Base-by-base conservation (phyloP, 1,140 invertebrate species). In the Nephotettix cincticeps region DNA sequence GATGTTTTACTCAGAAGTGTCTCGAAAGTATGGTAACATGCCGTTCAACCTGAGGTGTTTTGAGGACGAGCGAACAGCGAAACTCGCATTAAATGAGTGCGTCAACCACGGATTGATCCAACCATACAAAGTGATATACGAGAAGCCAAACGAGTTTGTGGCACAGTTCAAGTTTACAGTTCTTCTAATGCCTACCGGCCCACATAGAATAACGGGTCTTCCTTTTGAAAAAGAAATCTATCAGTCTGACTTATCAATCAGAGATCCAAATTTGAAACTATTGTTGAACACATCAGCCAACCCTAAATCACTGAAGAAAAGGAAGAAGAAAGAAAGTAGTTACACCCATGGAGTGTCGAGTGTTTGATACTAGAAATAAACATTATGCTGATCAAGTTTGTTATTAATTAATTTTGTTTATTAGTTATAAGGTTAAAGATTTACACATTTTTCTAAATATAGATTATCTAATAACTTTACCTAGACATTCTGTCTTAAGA, bases 161-260 rank as follows among this genome's bases (percentile, higher is more conserved):
- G 98, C 96, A 58, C 98, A 99, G 81, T 99, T 98, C 80, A 99
- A 99, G 84, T 98, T 96, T 78, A 99, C 98, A 71, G 95, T 97
- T 58, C 85, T 99, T 63, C 84, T 99, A 70, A 95, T 99, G 90
- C 96, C 97, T 11, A 96, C 92, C 78, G 96, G 97, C 68, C 92
- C 96, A 36, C 92, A 98, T 78, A 94, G 94, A 84, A 98, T 99
- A 72, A 99, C 97, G 47, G 96, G 96, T 65, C 83, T 97, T 74
- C 93, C 96, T 23, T 91, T 99, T 79, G 93, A 99, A 71, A 81
- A 87, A 68, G 90, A 91, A 27, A 77, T 85, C 21, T 97, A 89
- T 80, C 86, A 93, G 76, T 94, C 94, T 63, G 91, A 97, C 75
- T 84, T 92, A 80, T 88, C 86, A 70, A 88, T 99, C 75, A 89